phyloP scores from a whole-genome alignment of 2,113 vertebrate genomes.

The Dipodomys stephensi region DNA sequence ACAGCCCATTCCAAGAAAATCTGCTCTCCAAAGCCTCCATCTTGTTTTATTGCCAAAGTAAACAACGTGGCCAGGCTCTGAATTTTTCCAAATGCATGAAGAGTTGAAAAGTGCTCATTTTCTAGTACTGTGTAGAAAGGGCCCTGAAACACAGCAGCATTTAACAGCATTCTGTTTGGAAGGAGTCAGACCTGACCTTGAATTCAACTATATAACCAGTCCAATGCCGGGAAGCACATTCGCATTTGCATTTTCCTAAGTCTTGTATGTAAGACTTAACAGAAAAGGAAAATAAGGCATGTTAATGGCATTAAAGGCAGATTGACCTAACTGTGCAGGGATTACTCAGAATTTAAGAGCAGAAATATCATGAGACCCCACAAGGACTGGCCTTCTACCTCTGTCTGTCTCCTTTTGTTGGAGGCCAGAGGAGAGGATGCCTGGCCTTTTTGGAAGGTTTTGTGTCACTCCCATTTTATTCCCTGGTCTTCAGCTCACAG shows the following conservation, averaged over 20 bases:
- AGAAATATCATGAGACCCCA: not conserved
- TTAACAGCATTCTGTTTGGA: not conserved
- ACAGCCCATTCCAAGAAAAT: not conserved
- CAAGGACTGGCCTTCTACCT: not conserved
- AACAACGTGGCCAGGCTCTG: slow-evolving; percentile 62
- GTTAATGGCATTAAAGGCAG: not conserved
- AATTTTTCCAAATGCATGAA: slow-evolving; percentile 46
- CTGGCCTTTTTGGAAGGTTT: too few relatives aligned
- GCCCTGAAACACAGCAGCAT: slow-evolving; percentile 19
- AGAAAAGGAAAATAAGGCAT: not conserved
- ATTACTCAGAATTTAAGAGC: not conserved
- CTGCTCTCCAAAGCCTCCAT: not conserved
- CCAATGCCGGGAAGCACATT: not conserved
- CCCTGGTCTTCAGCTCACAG: too few relatives aligned
- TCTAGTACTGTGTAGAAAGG: not conserved
- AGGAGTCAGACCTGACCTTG: not conserved
- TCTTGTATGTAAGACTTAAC: not conserved
- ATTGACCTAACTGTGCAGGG: not conserved
- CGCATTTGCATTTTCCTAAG: not conserved
- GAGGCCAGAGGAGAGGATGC: accelerated
- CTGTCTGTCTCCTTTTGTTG: not conserved
- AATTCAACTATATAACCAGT: not conserved
- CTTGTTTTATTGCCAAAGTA: slow-evolving; percentile 47
- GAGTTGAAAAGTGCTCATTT: slow-evolving; percentile 23
- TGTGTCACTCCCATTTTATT: not conserved